phyloP scores from a whole-genome alignment of 1,140 invertebrate genomes.

The Aporrectodea caliginosa region DNA sequence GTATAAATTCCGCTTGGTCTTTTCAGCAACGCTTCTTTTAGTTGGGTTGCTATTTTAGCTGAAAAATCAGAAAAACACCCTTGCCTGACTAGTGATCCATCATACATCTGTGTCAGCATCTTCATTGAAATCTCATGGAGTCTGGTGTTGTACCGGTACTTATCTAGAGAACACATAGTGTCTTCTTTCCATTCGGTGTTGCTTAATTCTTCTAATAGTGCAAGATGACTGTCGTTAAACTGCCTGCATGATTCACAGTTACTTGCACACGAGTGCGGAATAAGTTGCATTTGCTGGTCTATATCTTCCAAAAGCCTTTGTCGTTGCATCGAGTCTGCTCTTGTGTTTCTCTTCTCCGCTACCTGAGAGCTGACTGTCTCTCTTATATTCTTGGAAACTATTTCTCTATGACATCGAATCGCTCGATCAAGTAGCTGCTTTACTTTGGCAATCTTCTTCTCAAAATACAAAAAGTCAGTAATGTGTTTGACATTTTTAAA shows the following conservation, averaged over 20 bases:
- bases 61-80: background rate
- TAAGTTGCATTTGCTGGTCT: background rate
- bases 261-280: background rate
- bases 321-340: background rate
- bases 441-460: background rate
- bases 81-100: background rate
- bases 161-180: background rate
- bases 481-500: background rate
- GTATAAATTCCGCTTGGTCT: background rate
- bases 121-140: background rate
- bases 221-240: background rate
- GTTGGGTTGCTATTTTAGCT: background rate
- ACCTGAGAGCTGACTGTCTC: background rate
- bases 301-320: background rate
- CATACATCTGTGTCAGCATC: background rate
- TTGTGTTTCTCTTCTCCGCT: background rate
- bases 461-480: background rate
- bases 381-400: background rate
- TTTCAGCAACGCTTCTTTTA: background rate
- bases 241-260: background rate
- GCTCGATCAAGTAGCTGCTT: background rate
- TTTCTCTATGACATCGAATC: background rate
- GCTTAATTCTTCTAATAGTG: background rate
- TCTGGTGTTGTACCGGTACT: background rate
- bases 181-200: background rate